Base-by-base conservation (phyloP, 2,888 invertebrate genomes). In the Oligia latruncula region DNA sequence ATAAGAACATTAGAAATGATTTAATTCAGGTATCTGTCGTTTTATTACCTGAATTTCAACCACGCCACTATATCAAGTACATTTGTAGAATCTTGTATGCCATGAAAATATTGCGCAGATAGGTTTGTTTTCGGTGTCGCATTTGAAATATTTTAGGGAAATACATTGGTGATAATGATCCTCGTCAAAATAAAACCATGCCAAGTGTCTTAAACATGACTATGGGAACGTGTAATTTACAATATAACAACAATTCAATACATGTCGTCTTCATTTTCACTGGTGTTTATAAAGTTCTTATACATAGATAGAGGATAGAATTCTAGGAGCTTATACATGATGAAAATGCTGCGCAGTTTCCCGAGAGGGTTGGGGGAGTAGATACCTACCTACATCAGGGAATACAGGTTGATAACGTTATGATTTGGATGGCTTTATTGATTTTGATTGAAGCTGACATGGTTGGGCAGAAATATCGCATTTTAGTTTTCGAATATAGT, bases 341-440 rank as follows among this genome's bases (percentile, higher is more conserved):
- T 73, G 77, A 71, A 77, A 81, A 83, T 65, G 46, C 77, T 77
- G 78, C 84, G 84, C 75, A 84, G 82, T 84, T 85, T 35, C 73
- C 71, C 23, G 76, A 68, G 62, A 64, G 73, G 81, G 77, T 67
- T 58, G 77, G 77, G 84, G 85, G 73, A 72, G 70, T 40, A 17
- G 6, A 29, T 58, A 77, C 29, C 35, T 71, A 77, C 29, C 65
- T 79, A 73, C 70, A 62, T 62, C 46, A 76, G 13, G 65, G 46
- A 74, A 60, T 60, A 80, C 64, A 80, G 72, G 62, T 70, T 62
- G 72, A 83, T 66, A 82, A 29, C 52, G 73, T 73, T 79, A 82
- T 83, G 71, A 80, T 74, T 71, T 68, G 52, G 52, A 74, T 71
- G 65, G 70, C 79, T 71, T 43, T 83, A 83, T 82, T 82, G 82